Conservation (phyloP, 2,888 invertebrate genomes). For the Scaptomyza caliginosa region DNA sequence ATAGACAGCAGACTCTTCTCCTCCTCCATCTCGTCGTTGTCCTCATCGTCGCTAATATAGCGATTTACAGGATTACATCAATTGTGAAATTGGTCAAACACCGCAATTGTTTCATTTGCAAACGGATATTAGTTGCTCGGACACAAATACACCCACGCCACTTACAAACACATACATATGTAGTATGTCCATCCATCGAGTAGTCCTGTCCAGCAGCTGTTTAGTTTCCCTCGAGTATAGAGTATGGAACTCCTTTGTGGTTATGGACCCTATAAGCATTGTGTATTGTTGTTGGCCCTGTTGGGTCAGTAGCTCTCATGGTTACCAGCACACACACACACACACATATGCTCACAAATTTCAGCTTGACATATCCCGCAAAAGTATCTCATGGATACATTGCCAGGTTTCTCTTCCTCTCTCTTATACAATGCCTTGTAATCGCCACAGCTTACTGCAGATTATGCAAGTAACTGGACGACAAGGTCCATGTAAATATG, state of each 20-base stretch:
- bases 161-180: not conserved
- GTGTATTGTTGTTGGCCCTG: slow-evolving; percentile 20
- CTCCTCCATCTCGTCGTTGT: slow-evolving; percentile 1
- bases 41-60: slow-evolving; percentile 68
- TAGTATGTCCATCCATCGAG: slow-evolving; percentile 4
- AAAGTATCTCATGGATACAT: slow-evolving; percentile 55
- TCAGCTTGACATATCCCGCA: slow-evolving; percentile 32
- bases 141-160: slow-evolving; percentile 51
- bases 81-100: slow-evolving; percentile 82
- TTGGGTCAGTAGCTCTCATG: slow-evolving; percentile 12
- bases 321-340: not conserved
- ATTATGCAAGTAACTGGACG: slow-evolving; percentile 80
- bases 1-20: slow-evolving; percentile 8
- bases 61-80: slow-evolving; percentile 80
- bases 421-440: slow-evolving; percentile 71
- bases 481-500: slow-evolving; percentile 21
- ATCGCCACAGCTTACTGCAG: slow-evolving; percentile 81
- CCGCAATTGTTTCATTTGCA: slow-evolving; percentile 83
- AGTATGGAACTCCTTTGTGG: slow-evolving; percentile 45
- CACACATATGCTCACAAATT: not conserved
- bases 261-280: slow-evolving; percentile 26
- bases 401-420: slow-evolving; percentile 1
- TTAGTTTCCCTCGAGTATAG: slow-evolving; percentile 69
- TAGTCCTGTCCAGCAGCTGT: slow-evolving; percentile 59
- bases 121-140: slow-evolving; percentile 81